phyloP scores from a whole-genome alignment of 2,888 invertebrate genomes.

The Cantharis rustica region DNA sequence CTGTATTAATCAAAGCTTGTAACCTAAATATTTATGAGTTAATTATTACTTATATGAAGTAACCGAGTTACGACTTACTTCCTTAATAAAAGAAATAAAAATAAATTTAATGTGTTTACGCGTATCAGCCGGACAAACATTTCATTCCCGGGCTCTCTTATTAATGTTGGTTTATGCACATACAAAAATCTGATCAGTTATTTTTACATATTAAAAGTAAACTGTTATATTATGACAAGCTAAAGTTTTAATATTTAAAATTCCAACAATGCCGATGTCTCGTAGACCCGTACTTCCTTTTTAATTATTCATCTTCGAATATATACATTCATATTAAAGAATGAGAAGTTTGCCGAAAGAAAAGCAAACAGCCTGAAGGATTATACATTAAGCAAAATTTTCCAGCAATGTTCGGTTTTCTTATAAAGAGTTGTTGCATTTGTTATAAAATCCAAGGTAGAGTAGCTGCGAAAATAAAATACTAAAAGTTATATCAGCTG shows the following conservation, averaged over 20 bases:
- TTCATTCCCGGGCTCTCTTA: not conserved
- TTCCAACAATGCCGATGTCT: not conserved
- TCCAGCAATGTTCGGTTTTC: not conserved
- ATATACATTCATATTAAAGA: not conserved
- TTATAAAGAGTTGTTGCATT: not conserved
- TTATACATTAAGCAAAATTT: not conserved
- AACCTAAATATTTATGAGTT: not conserved
- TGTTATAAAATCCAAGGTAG: not conserved
- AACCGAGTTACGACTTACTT: not conserved
- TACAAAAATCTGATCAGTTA: not conserved
- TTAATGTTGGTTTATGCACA: not conserved
- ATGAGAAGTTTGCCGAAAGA: not conserved
- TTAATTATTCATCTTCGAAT: constrained; percentile 1
- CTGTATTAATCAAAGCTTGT: not conserved
- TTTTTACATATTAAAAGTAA: not conserved
- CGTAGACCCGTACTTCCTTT: not conserved
- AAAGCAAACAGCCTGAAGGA: not conserved
- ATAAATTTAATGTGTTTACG: not conserved
- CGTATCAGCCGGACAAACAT: not conserved
- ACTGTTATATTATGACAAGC: not conserved
- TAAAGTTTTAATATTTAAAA: not conserved
- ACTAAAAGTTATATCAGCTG: not conserved
- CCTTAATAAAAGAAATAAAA: not conserved
- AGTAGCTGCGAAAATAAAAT: not conserved
- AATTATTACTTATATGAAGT: not conserved